These are phyloP conservation scores for Prostheceraeus crozeri DNA, from an alignment of 2,888 invertebrate genomes.

Conservation along the genomic window DNA sequence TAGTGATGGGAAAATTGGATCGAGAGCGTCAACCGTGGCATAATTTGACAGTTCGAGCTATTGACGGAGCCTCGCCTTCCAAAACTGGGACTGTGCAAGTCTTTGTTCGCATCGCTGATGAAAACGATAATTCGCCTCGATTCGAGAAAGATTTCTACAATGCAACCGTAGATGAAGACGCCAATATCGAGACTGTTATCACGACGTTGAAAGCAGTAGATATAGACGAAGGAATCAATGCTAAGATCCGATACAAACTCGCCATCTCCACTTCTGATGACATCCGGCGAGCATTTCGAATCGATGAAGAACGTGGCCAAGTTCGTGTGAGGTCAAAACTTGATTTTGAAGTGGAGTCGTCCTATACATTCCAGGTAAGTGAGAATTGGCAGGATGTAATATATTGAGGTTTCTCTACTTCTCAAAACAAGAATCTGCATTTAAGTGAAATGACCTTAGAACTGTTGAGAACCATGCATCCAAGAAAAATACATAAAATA, in stretches of 20 bases:
- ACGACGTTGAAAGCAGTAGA: conserved; percentile 22
- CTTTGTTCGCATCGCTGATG: conserved; percentile 22
- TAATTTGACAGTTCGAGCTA: conserved; percentile 29
- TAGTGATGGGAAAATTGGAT: conserved; percentile 18
- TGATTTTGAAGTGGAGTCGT: conserved; percentile 27
- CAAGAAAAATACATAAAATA: no score
- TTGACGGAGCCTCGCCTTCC: conserved; percentile 28
- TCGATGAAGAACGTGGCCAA: conserved; percentile 1
- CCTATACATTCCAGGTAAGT: no score
- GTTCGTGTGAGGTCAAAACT: conserved; percentile 22
- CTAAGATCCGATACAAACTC: conserved; percentile 9
- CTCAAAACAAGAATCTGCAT: no score
- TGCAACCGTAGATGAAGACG: conserved; percentile 26
- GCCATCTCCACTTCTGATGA: conserved; percentile 29
- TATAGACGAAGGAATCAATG: conserved; percentile 17
- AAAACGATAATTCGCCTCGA: conserved; percentile 29
- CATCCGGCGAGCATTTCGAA: conserved; percentile 22
- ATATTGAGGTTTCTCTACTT: no score
- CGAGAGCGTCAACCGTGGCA: conserved; percentile 12
- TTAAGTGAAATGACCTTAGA: no score
- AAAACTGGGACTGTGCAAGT: conserved; percentile 26
- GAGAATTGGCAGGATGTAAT: no score
- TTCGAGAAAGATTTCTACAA: conserved; percentile 16
- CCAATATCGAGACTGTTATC: background rate
- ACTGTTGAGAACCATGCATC: no score